Evolutionary conservation across 2,113 vertebrate genomes (phyloP).

Genomic region (Meles meles): DNA sequence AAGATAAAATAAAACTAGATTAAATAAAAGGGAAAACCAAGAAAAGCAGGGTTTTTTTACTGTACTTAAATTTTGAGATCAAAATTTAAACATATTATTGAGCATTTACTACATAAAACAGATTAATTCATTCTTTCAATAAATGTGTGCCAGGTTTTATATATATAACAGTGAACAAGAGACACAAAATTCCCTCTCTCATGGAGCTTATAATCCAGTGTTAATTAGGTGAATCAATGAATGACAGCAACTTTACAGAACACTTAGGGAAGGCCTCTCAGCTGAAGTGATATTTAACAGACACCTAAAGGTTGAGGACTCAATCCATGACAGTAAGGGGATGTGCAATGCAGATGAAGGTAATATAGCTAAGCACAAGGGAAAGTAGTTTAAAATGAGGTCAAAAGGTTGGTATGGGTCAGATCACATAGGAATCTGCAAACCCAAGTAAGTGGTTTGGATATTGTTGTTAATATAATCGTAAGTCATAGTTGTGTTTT

Average conservation of each 20-base stretch:
- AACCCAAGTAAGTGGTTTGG: neutral
- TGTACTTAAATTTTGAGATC: neutral
- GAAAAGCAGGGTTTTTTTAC: neutral
- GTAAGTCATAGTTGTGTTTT: neutral
- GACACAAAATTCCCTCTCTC: neutral
- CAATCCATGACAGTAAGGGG: neutral
- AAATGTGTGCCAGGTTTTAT: neutral
- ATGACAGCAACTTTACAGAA: neutral
- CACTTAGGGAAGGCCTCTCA: neutral
- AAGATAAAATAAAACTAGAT: neutral
- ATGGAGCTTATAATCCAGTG: neutral
- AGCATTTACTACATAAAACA: conserved; percentile 23
- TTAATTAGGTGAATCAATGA: neutral
- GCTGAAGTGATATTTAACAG: neutral
- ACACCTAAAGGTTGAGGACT: neutral
- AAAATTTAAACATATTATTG: neutral
- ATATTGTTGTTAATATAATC: neutral
- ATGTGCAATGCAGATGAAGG: neutral
- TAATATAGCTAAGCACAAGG: neutral
- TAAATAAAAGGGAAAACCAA: neutral
- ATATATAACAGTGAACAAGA: neutral
- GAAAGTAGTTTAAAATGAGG: neutral
- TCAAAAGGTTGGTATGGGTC: neutral
- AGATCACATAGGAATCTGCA: neutral
- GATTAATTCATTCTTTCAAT: neutral